These are phyloP conservation scores for Ornithorhynchus anatinus DNA, from an alignment of 2,113 vertebrate genomes.

Conservation along the genomic window DNA sequence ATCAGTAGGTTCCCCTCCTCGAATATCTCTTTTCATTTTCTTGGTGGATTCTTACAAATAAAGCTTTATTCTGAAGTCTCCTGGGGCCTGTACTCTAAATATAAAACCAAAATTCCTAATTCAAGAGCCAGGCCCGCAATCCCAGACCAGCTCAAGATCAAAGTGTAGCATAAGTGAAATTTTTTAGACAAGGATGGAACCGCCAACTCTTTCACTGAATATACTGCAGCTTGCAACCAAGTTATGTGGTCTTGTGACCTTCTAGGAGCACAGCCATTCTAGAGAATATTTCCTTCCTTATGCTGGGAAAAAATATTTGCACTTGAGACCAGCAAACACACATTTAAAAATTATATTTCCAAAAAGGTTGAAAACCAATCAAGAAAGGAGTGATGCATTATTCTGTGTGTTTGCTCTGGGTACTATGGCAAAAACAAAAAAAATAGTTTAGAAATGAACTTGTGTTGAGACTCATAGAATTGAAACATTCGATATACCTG, in stretches of 20 bases:
- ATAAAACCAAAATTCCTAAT: not conserved
- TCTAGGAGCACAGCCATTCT: not conserved
- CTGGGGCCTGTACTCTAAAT: not conserved
- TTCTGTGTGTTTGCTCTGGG: not conserved
- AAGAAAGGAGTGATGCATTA: not conserved
- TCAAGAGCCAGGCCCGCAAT: not conserved
- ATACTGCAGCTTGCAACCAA: not conserved
- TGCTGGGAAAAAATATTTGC: not conserved
- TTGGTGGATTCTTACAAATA: not conserved
- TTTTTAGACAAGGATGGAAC: not conserved
- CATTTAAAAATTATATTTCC: not conserved
- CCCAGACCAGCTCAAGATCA: not conserved
- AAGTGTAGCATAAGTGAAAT: not conserved
- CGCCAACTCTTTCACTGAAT: not conserved
- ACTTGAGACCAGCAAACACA: not conserved
- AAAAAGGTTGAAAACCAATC: not conserved
- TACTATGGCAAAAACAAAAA: no score
- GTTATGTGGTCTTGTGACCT: not conserved
- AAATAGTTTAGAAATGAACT: not conserved
- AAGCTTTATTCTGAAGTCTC: not conserved
- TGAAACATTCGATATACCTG: not conserved
- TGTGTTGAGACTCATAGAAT: not conserved
- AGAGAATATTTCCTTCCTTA: conserved; percentile 6
- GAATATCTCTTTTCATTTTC: no score
- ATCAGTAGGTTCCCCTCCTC: not conserved